Percentiles rank a stretch among this genome's conserved stretches.
Evolutionary conservation across 2,888 invertebrate species (phyloP).

Genomic region (Mesorhabditis sp.): DNA sequence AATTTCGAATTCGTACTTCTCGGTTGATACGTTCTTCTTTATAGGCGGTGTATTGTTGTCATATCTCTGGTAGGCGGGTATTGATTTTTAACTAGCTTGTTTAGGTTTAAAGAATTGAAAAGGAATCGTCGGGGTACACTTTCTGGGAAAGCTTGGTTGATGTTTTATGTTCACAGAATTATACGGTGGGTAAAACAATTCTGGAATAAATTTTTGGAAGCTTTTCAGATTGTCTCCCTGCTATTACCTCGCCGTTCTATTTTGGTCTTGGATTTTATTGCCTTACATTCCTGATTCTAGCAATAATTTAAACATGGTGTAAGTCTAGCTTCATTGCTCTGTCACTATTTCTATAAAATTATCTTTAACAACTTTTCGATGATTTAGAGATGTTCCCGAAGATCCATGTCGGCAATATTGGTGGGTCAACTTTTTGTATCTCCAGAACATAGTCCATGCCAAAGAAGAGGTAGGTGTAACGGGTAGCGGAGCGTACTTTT

Average conservation of each 20-base stretch:
- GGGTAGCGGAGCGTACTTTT: neutral
- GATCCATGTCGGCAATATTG: constrained; percentile 16
- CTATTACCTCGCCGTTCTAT: constrained; percentile 16
- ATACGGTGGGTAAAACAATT: neutral
- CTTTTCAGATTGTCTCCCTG: constrained; percentile 20
- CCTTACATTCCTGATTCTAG: constrained; percentile 10
- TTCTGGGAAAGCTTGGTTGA: neutral
- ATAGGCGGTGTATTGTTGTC: constrained; percentile 2
- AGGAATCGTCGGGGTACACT: neutral
- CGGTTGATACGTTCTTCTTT: constrained; percentile 5
- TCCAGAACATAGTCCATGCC: constrained; percentile 21
- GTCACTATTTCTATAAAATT: no score
- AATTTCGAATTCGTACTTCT: neutral
- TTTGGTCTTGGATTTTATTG: constrained; percentile 23
- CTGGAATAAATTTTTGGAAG: constrained; percentile 8
- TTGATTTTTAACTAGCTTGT: neutral
- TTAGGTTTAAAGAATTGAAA: constrained; percentile 3
- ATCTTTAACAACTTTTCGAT: neutral
- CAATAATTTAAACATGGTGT: no score
- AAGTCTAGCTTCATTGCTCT: no score
- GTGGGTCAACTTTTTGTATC: constrained; percentile 23
- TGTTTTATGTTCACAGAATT: constrained; percentile 8
- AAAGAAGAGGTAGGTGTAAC: constrained; percentile 9
- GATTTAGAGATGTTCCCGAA: neutral
- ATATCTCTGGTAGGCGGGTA: neutral